Base-by-base conservation (phyloP, 2,888 invertebrate species). In the Polyommatus icarus region DNA sequence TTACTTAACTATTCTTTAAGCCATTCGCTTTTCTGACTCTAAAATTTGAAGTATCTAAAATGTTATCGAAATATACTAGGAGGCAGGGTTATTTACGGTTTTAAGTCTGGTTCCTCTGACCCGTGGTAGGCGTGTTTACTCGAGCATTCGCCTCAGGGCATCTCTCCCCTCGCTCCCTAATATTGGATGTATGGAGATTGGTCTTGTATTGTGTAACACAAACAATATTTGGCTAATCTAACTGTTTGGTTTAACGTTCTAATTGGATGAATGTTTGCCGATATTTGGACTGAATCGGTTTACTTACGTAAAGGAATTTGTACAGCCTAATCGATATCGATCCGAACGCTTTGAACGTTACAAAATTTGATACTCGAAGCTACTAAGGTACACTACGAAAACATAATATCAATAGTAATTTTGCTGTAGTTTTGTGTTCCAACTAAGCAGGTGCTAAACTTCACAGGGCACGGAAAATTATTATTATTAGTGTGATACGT, bases 201-300 rank as follows among this genome's bases (percentile, higher is more conserved):
- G 83, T 83, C 84, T 85, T 82, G 89, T 87, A 90, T 90, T 89
- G 90, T 89, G 87, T 84, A 84, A 83, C 85, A 87, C 87, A 89
- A 90, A 90, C 90, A 90, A 89, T 90, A 89, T 90, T 90, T 89
- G 88, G 85, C 87, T 90, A 90, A 90, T 91, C 90, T 87, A 85
- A 85, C 84, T 89, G 88, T 88, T 90, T 87, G 88, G 83, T 84
- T 84, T 86, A 86, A 83, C 86, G 82, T 85, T 85, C 88, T 90
- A 90, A 91, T 91, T 91, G 90, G 88, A 89, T 87, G 83, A 82
- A 83, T 85, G 87, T 87, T 87, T 87, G 84, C 83, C 81, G 78
- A 84, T 85, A 86, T 83, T 85, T 85, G 86, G 80, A 82, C 82
- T 79, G 83, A 82, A 83, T 82, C 81, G 78, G 82, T 83, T 81